Conservation (phyloP, 2,113 vertebrate genomes). For the Climacteris rufus region DNA sequence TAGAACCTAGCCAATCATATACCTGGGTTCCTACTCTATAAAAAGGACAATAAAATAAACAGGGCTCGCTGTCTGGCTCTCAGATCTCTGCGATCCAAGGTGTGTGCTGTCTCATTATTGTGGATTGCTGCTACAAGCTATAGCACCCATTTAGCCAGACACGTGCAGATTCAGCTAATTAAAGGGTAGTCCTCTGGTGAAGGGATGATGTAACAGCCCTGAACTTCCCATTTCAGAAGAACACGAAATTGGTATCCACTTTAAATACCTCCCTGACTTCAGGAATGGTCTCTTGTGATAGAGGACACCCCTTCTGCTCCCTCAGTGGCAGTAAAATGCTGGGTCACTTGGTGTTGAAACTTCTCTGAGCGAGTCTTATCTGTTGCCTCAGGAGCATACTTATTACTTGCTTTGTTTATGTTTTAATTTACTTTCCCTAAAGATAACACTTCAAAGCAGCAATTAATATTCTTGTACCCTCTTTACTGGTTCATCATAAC, state of each 20-base stretch:
- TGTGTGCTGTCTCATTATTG: too few species aligned
- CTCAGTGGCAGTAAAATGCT: not conserved
- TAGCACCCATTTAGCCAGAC: not conserved
- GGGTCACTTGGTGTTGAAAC: not conserved
- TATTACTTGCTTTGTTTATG: slow-evolving; percentile 2
- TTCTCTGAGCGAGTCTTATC: not conserved
- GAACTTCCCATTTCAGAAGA: not conserved
- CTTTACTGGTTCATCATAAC: slow-evolving; percentile 8
- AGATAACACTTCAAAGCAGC: slow-evolving; percentile 24
- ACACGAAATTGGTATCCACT: not conserved
- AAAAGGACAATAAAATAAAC: too few species aligned
- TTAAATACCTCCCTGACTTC: not conserved
- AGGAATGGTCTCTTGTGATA: not conserved
- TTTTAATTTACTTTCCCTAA: slow-evolving; percentile 28
- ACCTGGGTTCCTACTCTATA: too few species aligned
- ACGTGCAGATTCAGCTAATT: not conserved
- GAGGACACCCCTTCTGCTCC: not conserved
- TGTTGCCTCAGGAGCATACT: not conserved
- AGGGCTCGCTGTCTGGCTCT: too few species aligned
- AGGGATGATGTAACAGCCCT: not conserved
- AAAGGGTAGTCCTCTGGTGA: not conserved
- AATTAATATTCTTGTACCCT: slow-evolving; percentile 27
- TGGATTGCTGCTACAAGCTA: too few species aligned
- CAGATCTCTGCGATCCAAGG: too few species aligned
- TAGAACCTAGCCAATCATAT: too few species aligned